These are phyloP conservation scores for Perca flavescens DNA, from an alignment of 2,113 vertebrate species.

Conservation along the genomic window DNA sequence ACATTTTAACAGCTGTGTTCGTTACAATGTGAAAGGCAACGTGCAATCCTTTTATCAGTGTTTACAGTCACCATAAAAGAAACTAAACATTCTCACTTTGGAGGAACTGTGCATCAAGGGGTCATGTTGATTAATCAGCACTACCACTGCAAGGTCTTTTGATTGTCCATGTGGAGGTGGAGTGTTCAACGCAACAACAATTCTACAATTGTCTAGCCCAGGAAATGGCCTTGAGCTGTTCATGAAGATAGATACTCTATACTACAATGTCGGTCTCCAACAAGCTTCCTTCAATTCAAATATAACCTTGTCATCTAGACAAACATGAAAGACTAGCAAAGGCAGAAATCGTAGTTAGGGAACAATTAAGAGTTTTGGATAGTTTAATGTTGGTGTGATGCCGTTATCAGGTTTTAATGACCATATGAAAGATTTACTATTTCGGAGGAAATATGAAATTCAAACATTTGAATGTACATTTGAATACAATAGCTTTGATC, in stretches of 20 bases:
- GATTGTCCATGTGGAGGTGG: conserved; percentile 24
- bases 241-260: conserved; percentile 49
- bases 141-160: conserved; percentile 16
- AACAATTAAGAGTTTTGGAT: conserved; percentile 24
- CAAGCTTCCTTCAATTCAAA: conserved; percentile 69
- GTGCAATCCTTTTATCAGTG: conserved; percentile 27
- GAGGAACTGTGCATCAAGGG: conserved; percentile 1
- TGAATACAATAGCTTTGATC: neutral
- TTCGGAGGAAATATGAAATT: neutral
- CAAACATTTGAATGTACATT: neutral
- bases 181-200: conserved; percentile 37
- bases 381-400: conserved; percentile 14
- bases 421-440: neutral
- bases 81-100: conserved; percentile 4
- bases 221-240: conserved; percentile 63
- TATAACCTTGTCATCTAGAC: conserved; percentile 53
- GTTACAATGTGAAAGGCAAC: conserved; percentile 11
- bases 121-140: conserved; percentile 12
- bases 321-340: conserved; percentile 24
- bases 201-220: conserved; percentile 50
- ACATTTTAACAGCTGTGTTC: conserved; percentile 29
- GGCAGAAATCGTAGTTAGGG: conserved; percentile 15
- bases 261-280: conserved; percentile 4
- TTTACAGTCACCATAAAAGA: neutral
- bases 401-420: neutral